Percentiles rank a stretch among this genome's conserved stretches.
Conservation (phyloP, 2,113 vertebrate species). For the Erinaceus europaeus region DNA sequence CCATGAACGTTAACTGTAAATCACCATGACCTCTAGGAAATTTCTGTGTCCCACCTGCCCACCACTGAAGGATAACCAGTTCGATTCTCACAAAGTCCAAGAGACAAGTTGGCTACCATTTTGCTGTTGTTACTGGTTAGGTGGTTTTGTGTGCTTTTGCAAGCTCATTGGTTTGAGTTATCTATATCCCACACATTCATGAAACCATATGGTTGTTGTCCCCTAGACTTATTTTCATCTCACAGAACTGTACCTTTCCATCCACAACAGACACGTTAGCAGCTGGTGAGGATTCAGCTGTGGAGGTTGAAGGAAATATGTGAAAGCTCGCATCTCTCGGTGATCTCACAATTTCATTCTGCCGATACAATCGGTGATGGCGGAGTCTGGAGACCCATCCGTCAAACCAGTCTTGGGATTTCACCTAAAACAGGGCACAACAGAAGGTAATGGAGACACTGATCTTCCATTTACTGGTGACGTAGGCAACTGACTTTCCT, state of each 20-base stretch:
- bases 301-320: slow-evolving; percentile 91
- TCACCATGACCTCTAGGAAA: too few species aligned
- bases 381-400: slow-evolving; percentile 96
- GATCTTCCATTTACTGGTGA: background rate
- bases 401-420: slow-evolving; percentile 97
- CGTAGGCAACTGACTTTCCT: background rate
- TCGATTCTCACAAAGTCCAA: too few species aligned
- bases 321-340: slow-evolving; percentile 94
- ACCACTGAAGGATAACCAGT: too few species aligned
- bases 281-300: slow-evolving; percentile 91
- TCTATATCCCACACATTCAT: too few species aligned
- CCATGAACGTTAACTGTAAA: too few species aligned
- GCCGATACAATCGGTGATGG: slow-evolving; percentile 95
- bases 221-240: too few species aligned
- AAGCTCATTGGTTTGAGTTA: too few species aligned
- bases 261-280: slow-evolving; percentile 85
- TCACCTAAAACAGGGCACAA: slow-evolving; percentile 84
- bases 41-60: too few species aligned
- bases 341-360: slow-evolving; percentile 98
- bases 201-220: too few species aligned
- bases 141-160: too few species aligned
- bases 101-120: too few species aligned
- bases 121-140: too few species aligned
- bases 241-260: slow-evolving; percentile 85
- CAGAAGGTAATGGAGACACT: background rate